phyloP scores from a whole-genome alignment of 2,113 vertebrate genomes.

The Tychaedon coryphoeus region DNA sequence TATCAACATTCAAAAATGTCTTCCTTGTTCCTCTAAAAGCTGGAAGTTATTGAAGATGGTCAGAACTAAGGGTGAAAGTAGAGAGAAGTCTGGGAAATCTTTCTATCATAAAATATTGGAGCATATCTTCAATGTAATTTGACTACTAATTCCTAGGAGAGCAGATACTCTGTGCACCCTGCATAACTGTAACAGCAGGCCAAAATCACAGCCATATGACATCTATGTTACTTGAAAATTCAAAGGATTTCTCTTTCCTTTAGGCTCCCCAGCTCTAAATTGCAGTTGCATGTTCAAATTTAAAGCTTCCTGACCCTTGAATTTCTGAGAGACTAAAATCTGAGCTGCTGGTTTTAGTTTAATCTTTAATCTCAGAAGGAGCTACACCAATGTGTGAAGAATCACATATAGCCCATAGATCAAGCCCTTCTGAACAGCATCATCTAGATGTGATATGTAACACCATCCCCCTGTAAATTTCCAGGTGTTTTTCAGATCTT shows the following conservation, averaged over 20 bases:
- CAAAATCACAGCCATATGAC: neutral
- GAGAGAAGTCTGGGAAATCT: neutral
- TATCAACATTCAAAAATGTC: neutral
- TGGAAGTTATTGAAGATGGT: neutral
- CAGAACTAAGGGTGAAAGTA: neutral
- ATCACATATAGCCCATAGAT: neutral
- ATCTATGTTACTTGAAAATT: neutral
- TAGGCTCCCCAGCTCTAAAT: neutral
- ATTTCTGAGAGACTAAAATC: neutral
- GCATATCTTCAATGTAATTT: neutral
- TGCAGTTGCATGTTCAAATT: neutral
- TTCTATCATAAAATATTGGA: neutral
- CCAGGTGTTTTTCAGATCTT: neutral
- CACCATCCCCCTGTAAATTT: neutral
- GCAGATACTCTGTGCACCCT: neutral
- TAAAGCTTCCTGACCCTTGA: neutral
- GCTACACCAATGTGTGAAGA: neutral
- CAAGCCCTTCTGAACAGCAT: neutral
- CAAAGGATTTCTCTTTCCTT: neutral
- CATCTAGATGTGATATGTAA: neutral
- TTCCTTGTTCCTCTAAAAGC: neutral
- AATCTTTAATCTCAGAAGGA: neutral
- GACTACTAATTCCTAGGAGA: neutral
- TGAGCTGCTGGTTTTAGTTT: neutral
- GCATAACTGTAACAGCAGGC: neutral